phyloP scores from a whole-genome alignment of 2,888 invertebrate species.

The Galerucella calmariensis region DNA sequence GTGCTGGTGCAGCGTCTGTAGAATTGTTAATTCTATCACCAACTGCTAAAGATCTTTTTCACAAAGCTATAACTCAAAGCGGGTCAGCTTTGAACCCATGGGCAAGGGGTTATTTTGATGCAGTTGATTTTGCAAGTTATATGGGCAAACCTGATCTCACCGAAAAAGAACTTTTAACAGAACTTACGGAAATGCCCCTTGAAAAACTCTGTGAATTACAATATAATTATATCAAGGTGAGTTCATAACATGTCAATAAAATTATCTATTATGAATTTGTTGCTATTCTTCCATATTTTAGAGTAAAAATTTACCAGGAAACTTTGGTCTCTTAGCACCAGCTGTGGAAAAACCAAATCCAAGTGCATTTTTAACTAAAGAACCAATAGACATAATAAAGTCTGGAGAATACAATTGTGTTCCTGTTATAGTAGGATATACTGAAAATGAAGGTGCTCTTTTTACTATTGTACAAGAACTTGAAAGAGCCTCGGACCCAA shows the following conservation, averaged over 20 bases:
- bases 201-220: constrained; percentile 44
- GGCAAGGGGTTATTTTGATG: constrained; percentile 43
- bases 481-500: background rate
- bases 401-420: constrained; percentile 58
- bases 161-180: constrained; percentile 48
- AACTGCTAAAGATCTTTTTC: constrained; percentile 46
- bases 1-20: constrained; percentile 42
- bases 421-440: constrained; percentile 60
- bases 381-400: constrained; percentile 53
- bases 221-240: constrained; percentile 40
- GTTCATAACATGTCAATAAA: background rate
- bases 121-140: constrained; percentile 38
- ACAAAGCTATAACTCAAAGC: constrained; percentile 53
- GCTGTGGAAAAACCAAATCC: constrained; percentile 31
- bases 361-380: constrained; percentile 53
- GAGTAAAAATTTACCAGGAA: background rate
- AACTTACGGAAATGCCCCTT: constrained; percentile 40
- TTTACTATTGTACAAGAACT: background rate
- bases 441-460: constrained; percentile 52
- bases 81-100: constrained; percentile 51
- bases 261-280: no score
- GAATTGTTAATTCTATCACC: constrained; percentile 39
- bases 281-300: no score
- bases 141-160: constrained; percentile 46
- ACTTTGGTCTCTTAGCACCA: constrained; percentile 37